Conservation (phyloP, 2,888 invertebrate genomes). For the Auanema sp. region DNA sequence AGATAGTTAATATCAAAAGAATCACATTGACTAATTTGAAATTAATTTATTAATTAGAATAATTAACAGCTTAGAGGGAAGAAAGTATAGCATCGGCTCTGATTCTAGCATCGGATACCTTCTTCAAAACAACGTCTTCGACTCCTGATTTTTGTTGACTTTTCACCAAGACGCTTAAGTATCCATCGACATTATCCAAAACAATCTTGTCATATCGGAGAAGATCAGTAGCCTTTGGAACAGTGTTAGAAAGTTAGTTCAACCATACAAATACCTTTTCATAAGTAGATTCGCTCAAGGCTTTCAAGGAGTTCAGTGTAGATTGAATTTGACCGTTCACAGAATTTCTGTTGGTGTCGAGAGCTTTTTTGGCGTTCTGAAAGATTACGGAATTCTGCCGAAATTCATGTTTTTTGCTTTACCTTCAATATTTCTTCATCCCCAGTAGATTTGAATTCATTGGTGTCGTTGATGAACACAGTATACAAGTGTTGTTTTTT, state of each 20-base stretch:
- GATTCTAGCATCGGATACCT: constrained; percentile 38
- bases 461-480: constrained; percentile 72
- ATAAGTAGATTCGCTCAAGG: constrained; percentile 71
- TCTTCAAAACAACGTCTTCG: constrained; percentile 38
- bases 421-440: constrained; percentile 33
- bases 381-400: too few species aligned
- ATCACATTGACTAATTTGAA: too few species aligned
- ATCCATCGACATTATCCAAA: constrained; percentile 66
- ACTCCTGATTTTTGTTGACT: constrained; percentile 35
- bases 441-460: constrained; percentile 72
- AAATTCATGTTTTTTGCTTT: too few species aligned
- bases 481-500: constrained; percentile 72
- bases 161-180: constrained; percentile 64
- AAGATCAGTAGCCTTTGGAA: constrained; percentile 67
- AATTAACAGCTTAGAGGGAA: constrained; percentile 13
- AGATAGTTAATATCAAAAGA: too few species aligned
- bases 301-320: constrained; percentile 66
- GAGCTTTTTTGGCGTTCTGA: constrained; percentile 65
- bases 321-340: constrained; percentile 69
- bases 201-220: constrained; percentile 70
- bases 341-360: constrained; percentile 71
- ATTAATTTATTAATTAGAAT: neutral
- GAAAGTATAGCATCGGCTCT: constrained; percentile 40
- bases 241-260: constrained; percentile 1
- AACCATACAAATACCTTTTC: constrained; percentile 67